phyloP scores from a whole-genome alignment of 2,797 vertebrate genomes.

The Zenarchopterus dispar region DNA sequence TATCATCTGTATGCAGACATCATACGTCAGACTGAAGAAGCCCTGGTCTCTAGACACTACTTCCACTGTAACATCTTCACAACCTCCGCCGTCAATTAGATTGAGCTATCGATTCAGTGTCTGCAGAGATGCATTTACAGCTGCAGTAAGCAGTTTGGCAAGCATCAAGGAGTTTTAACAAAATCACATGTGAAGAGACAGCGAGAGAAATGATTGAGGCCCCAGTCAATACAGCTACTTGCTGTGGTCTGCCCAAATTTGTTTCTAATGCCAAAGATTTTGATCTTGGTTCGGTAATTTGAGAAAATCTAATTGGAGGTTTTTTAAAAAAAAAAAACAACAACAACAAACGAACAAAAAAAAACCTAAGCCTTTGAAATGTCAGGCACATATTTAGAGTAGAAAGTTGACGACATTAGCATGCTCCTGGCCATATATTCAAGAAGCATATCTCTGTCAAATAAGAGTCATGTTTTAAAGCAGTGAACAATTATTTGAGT shows the following conservation, averaged over 20 bases:
- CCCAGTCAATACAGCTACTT: conserved; percentile 54
- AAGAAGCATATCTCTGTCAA: background rate
- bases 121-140: conserved; percentile 77
- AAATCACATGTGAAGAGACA: conserved; percentile 72
- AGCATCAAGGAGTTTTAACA: conserved; percentile 76
- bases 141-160: conserved; percentile 72
- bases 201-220: conserved; percentile 61
- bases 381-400: conserved; percentile 5
- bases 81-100: conserved; percentile 72
- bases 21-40: conserved; percentile 28
- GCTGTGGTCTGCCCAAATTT: conserved; percentile 54
- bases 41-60: conserved; percentile 36
- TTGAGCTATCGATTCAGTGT: conserved; percentile 73
- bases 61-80: conserved; percentile 65
- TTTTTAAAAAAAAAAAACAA: conserved; percentile 3
- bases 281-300: conserved; percentile 64
- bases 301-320: conserved; percentile 57
- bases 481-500: background rate
- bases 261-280: conserved; percentile 68
- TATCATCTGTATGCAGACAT: conserved; percentile 35
- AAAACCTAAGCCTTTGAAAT: conserved; percentile 48
- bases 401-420: conserved; percentile 28
- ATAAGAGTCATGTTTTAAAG: background rate
- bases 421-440: conserved; percentile 19
- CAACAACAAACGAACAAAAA: background rate